Evolutionary conservation across 2,888 invertebrate species (phyloP), one percentile per base, ranked within the genome.

Genomic region (Patella ulyssiponensis): DNA sequence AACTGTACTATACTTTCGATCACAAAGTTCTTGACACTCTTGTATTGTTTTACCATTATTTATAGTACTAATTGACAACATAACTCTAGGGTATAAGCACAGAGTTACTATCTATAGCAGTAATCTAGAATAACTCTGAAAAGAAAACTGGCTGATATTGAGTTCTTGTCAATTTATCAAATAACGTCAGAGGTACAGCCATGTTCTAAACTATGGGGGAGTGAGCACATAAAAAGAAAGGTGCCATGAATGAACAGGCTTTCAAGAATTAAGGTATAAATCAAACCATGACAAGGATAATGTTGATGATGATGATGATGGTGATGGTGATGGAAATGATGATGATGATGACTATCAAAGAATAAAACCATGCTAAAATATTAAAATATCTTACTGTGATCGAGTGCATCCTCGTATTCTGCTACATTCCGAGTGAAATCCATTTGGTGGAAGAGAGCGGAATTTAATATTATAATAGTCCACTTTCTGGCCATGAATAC

Each of bases 311-410:
- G 12, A 71, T 12, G 71, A 27, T 20, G 71, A n/a, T 12, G 27
- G 3, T 2, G 5, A 15, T 27, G 27, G 1, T 27, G 27, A 27
- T 27, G 27, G 27, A 27, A 27, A 71, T 12, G 71, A 71, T 20
- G 71, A 71, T 27, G 71, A 27, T 23, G 7, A n/a, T 23, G 27
- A 52, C 44, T 15, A 69, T 4, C 58, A n/a, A 52, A 23, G 44
- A 44, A 44, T 44, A 44, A 64, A 12, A 64, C 1, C 64, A 64
- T 64, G 64, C 64, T 23, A 20, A 11, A 64, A 64, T 15, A 64
- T 44, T 23, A 20, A 64, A 23, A 64, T 64, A 64, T 64, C 64
- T 64, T 64, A 64, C 64, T 64, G 64, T 64, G 64, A 64, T 64
- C 64, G 9, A 23, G 23, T 64, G 23, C 64, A 64, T 64, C 64